phyloP scores from a whole-genome alignment of 1,140 invertebrate genomes.

The Lepidurus packardi region DNA sequence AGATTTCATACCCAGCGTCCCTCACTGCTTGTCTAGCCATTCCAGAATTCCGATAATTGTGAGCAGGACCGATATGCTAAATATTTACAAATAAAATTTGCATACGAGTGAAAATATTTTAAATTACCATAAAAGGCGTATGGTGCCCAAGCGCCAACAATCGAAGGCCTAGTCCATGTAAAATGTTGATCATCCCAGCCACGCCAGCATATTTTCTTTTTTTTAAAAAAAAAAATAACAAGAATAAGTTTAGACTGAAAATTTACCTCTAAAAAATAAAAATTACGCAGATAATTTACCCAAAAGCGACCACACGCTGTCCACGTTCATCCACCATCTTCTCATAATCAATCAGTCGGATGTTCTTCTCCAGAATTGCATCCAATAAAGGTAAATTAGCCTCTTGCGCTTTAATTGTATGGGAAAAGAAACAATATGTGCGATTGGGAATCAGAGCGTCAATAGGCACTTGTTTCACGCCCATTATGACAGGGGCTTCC shows the following conservation, averaged over 20 bases:
- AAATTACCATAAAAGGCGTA: conserved; percentile 91
- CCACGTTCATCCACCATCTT: conserved; percentile 84
- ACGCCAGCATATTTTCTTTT: conserved; percentile 89
- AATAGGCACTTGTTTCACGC: conserved; percentile 94
- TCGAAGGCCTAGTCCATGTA: conserved; percentile 91
- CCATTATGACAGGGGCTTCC: conserved; percentile 91
- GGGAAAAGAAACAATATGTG: conserved; percentile 98
- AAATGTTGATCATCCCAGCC: conserved; percentile 96
- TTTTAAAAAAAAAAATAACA: too few species aligned
- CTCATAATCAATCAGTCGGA: conserved; percentile 95
- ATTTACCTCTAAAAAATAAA: too few species aligned
- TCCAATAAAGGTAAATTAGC: conserved; percentile 96
- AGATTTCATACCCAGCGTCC: conserved; percentile 97
- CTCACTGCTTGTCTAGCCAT: conserved; percentile 95
- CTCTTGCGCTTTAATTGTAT: conserved; percentile 98
- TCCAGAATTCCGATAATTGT: conserved; percentile 95
- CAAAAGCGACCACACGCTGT: conserved; percentile 92
- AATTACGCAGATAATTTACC: conserved; percentile 42
- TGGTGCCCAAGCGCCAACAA: conserved; percentile 94
- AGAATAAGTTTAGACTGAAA: too few species aligned
- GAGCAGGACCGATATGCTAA: conserved; percentile 92
- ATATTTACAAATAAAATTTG: conserved; percentile 26
- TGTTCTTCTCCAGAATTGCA: conserved; percentile 92
- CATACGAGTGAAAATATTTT: background rate
- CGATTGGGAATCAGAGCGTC: conserved; percentile 90